Percentiles rank a stretch among this genome's conserved stretches.
phyloP scores from a whole-genome alignment of 2,797 vertebrate species.

The Rhodeus uyekii region DNA sequence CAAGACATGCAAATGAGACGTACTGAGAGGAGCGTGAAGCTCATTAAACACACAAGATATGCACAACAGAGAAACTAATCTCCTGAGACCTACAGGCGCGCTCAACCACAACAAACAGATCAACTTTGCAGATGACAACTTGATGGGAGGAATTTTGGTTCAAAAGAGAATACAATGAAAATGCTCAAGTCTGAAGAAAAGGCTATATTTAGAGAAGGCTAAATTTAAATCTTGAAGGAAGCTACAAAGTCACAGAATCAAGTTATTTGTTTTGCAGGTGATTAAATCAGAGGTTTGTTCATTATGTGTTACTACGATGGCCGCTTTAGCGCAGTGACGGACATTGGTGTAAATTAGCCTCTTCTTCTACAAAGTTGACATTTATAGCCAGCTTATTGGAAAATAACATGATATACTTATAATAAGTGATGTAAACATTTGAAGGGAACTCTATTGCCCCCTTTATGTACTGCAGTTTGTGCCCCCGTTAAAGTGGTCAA shows the following conservation, averaged over 20 bases:
- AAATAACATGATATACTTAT: background rate
- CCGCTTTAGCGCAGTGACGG: background rate
- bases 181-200: background rate
- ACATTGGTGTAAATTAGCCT: background rate
- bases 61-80: background rate
- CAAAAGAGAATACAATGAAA: slow-evolving; percentile 14
- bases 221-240: background rate
- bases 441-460: background rate
- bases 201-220: slow-evolving; percentile 11
- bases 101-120: slow-evolving; percentile 25
- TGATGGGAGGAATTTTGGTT: slow-evolving; percentile 34
- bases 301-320: background rate
- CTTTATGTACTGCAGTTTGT: background rate
- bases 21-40: slow-evolving; percentile 32
- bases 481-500: background rate
- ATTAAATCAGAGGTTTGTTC: background rate
- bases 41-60: slow-evolving; percentile 48
- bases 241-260: background rate
- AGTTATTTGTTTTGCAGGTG: background rate
- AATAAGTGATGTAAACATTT: background rate
- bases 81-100: slow-evolving; percentile 19
- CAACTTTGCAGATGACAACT: slow-evolving; percentile 6
- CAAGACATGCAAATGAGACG: slow-evolving; percentile 43
- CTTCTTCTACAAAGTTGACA: background rate
- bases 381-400: background rate